Evolutionary conservation across 2,113 vertebrate species (phyloP).

Genomic region (Oryzias javanicus): DNA sequence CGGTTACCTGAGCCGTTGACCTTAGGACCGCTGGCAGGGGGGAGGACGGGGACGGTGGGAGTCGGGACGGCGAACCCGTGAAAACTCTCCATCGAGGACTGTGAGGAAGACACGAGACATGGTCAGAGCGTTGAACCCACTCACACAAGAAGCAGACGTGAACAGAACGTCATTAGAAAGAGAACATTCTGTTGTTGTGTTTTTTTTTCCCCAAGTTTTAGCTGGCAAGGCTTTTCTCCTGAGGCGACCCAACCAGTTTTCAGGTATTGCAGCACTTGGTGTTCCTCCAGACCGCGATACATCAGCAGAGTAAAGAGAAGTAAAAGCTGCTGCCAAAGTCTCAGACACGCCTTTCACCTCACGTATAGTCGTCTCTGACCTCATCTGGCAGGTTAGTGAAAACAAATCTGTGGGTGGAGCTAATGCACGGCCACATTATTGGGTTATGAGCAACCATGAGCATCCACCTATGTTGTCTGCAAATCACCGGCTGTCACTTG

Average conservation of each 20-base stretch:
- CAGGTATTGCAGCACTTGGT: not conserved
- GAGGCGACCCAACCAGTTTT: conserved; percentile 68
- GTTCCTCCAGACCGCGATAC: conserved; percentile 9
- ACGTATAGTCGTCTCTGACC: not conserved
- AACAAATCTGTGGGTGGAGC: not conserved
- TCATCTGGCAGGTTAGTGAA: not conserved
- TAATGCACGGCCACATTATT: conserved; percentile 20
- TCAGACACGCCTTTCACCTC: not conserved
- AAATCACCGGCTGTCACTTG: conserved; percentile 24
- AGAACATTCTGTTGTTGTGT: not conserved
- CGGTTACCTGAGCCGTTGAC: conserved; percentile 68
- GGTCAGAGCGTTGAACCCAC: conserved; percentile 17
- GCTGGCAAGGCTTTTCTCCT: conserved; percentile 7
- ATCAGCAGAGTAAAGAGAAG: not conserved
- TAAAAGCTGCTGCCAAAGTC: not conserved
- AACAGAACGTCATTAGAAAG: not conserved
- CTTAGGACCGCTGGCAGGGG: conserved; percentile 47
- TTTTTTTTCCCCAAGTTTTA: not conserved
- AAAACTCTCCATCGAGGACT: conserved; percentile 62
- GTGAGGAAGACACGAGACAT: conserved; percentile 27
- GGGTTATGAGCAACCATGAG: conserved; percentile 38
- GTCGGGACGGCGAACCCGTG: conserved; percentile 76
- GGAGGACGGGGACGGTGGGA: conserved; percentile 73
- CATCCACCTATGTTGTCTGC: conserved; percentile 45
- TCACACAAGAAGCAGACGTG: conserved; percentile 17